phyloP scores from a whole-genome alignment of 2,113 vertebrate genomes.

The Loxodonta africana region DNA sequence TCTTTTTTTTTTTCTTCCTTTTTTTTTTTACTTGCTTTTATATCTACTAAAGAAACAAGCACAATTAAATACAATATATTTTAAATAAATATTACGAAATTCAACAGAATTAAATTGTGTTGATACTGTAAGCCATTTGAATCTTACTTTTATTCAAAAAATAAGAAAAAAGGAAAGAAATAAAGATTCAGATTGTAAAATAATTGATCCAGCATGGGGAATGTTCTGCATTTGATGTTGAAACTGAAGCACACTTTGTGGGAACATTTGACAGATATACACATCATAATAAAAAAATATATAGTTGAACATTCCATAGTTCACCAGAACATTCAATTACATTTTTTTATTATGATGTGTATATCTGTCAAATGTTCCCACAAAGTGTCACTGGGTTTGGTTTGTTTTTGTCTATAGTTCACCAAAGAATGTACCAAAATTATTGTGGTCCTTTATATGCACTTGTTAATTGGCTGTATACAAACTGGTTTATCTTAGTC shows the following conservation, averaged over 20 bases:
- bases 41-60: not conserved
- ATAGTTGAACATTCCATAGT: not conserved
- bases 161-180: not conserved
- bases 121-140: not conserved
- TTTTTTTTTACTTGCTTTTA: not conserved
- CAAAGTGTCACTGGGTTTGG: not conserved
- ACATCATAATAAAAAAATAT: not conserved
- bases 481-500: not conserved
- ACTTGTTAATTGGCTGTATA: not conserved
- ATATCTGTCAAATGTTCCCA: not conserved
- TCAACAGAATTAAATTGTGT: not conserved
- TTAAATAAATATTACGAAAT: not conserved
- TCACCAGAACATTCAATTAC: too few species aligned
- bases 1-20: too few species aligned
- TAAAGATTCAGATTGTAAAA: not conserved
- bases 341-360: not conserved
- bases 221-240: not conserved
- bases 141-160: not conserved
- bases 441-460: not conserved
- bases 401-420: not conserved
- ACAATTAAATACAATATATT: not conserved
- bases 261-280: not conserved
- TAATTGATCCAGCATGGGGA: not conserved
- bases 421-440: not conserved
- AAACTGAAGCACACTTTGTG: not conserved